Base-by-base conservation (phyloP, 2,113 vertebrate species). In the Glaucomys volans region DNA sequence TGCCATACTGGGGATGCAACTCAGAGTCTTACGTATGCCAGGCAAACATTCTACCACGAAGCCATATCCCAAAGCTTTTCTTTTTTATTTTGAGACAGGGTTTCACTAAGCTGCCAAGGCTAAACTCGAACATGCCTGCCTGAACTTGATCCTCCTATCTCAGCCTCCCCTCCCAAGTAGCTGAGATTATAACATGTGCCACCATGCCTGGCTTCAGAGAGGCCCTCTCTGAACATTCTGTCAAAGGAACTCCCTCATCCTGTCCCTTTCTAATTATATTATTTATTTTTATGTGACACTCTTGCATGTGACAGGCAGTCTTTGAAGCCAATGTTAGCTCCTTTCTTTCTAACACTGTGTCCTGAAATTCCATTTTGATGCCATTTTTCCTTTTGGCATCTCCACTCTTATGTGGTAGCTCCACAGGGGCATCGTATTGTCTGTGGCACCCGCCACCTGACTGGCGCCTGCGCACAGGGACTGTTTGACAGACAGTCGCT, bases 331-430 rank as follows among this genome's bases (percentile, higher is more conserved):
- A 22, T 35, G 32, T 62, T 8, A 80, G 50, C 50, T 50, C 66
- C 8, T 96, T 71, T 79, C 88, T 57, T 87, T 81, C 9, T 8
- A 11, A n/a, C 16, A 9, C 24, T 9, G 4, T 71, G 35, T 72
- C 35, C 24, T 44, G 50, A 79, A 66, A 74, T 50, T 11, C 54
- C n/a, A 24, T 50, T 40, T 54, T 35, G 12, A 0, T 82, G 44
- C 30, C 16, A 16, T 9, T 72, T 12, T 37, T 37, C 54, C 62
- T 42, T 35, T n/a, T 5, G 59, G 64, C 4, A 26, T 35, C 87
- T 37, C 90, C 50, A 28, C 69, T 26, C 40, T 75, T 3, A 62
- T 1, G 4, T 0, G 1, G 12, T 76, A 40, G 1, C 76, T 35
- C 30, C 37, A 37, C 0, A 18, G 42, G 35, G 32, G 40, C 44